These are phyloP conservation scores for Anthonomus grandis DNA, from an alignment of 1,140 invertebrate species.

Conservation along the genomic window DNA sequence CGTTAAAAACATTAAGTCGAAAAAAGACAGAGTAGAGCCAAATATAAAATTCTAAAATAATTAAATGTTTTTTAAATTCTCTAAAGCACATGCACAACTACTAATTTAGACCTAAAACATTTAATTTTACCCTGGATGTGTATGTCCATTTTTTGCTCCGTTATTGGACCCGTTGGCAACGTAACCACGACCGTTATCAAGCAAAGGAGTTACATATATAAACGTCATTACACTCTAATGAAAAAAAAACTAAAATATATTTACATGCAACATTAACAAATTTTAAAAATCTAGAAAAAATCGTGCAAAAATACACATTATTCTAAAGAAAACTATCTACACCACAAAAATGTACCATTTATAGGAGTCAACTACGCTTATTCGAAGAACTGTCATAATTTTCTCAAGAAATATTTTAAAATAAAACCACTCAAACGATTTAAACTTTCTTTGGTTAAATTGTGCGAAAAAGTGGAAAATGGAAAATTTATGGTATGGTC, in stretches of 20 bases:
- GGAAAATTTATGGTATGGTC: conserved; percentile 22
- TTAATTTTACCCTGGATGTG: conserved; percentile 39
- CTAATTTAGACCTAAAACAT: no score
- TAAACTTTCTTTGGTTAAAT: no score
- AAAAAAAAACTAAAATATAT: neutral
- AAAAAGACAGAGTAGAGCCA: no score
- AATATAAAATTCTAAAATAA: no score
- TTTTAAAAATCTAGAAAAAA: neutral
- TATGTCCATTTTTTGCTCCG: conserved; percentile 14
- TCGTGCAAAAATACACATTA: neutral
- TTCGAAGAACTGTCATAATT: conserved; percentile 33
- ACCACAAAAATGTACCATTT: conserved; percentile 33
- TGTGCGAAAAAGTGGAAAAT: neutral
- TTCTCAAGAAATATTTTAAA: neutral
- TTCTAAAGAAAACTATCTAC: no score
- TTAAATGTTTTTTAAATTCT: no score
- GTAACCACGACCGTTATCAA: conserved; percentile 44
- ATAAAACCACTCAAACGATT: no score
- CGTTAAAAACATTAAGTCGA: no score
- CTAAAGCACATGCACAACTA: no score
- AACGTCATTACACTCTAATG: conserved; percentile 43
- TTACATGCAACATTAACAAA: neutral
- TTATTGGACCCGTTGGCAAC: conserved; percentile 38
- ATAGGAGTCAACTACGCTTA: conserved; percentile 34
- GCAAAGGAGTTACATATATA: conserved; percentile 47